phyloP scores from a whole-genome alignment of 2,888 invertebrate genomes.

The Matsumyia berberina region DNA sequence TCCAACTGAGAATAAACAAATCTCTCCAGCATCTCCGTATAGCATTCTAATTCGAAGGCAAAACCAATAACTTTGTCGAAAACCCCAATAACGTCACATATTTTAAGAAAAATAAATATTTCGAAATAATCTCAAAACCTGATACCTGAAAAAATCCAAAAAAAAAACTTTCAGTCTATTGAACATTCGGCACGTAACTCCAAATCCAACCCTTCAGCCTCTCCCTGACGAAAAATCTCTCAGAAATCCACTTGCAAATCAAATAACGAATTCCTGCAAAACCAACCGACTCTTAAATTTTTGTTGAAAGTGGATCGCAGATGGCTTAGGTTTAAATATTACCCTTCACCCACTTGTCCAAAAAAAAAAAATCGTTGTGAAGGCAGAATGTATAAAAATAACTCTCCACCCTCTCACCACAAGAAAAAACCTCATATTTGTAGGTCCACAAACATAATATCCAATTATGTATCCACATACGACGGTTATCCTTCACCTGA shows the following conservation, averaged over 20 bases:
- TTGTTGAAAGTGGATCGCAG: not conserved
- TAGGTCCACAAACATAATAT: not conserved
- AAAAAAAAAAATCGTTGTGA: not conserved
- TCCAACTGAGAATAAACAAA: no score
- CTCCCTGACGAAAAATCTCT: not conserved
- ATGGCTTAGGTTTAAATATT: not conserved
- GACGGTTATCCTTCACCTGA: not conserved
- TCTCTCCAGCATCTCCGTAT: no score
- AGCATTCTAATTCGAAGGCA: no score
- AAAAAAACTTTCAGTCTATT: no score
- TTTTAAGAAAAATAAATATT: no score
- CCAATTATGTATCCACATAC: not conserved
- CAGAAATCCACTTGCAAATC: not conserved
- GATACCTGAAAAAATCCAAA: no score
- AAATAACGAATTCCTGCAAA: not conserved
- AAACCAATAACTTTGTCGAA: no score
- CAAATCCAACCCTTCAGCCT: no score
- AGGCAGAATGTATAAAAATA: slow-evolving; percentile 6
- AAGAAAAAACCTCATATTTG: not conserved
- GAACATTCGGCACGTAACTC: no score
- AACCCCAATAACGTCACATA: no score
- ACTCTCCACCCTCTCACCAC: not conserved
- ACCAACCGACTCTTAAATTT: not conserved
- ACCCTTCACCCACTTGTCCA: not conserved
- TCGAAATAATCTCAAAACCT: no score